Evolutionary conservation across 2,888 invertebrate genomes (phyloP).

Genomic region (Lochmaea crataegi): DNA sequence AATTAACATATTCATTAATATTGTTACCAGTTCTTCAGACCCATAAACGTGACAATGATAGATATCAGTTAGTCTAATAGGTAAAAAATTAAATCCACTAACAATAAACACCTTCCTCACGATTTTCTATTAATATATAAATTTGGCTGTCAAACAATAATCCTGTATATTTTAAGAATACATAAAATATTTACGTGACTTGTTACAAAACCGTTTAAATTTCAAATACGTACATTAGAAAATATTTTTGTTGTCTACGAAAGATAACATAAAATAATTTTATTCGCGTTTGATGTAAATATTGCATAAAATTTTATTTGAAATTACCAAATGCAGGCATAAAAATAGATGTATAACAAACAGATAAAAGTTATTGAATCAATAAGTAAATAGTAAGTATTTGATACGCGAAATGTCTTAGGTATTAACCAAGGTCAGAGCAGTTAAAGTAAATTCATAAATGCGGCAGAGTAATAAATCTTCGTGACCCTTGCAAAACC

Average conservation of each 20-base stretch:
- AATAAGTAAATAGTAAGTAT: conserved; percentile 24
- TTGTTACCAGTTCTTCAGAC: conserved; percentile 3
- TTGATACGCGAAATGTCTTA: conserved; percentile 2
- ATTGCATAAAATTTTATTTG: conserved; percentile 37
- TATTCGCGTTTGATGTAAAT: conserved; percentile 28
- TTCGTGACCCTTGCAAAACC: too few species aligned
- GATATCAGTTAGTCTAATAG: conserved; percentile 14
- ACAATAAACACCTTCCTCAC: conserved; percentile 17
- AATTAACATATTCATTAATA: conserved; percentile 15
- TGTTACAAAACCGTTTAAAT: neutral
- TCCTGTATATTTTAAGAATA: conserved; percentile 8
- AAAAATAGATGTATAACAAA: conserved; percentile 26
- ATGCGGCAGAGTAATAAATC: too few species aligned
- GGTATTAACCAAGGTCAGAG: conserved; percentile 20
- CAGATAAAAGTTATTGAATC: conserved; percentile 34
- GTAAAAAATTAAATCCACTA: conserved; percentile 3
- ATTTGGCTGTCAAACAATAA: conserved; percentile 19
- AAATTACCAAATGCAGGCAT: conserved; percentile 30
- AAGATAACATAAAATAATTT: conserved; percentile 35
- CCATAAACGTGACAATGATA: conserved; percentile 21
- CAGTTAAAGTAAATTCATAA: neutral
- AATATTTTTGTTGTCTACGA: conserved; percentile 29
- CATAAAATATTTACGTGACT: conserved; percentile 7
- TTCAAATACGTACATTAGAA: neutral
- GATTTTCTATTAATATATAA: conserved; percentile 22